Evolutionary conservation across 1,140 invertebrate genomes (phyloP), one percentile per base, ranked within the genome.

Genomic region (Coptotermes formosanus): DNA sequence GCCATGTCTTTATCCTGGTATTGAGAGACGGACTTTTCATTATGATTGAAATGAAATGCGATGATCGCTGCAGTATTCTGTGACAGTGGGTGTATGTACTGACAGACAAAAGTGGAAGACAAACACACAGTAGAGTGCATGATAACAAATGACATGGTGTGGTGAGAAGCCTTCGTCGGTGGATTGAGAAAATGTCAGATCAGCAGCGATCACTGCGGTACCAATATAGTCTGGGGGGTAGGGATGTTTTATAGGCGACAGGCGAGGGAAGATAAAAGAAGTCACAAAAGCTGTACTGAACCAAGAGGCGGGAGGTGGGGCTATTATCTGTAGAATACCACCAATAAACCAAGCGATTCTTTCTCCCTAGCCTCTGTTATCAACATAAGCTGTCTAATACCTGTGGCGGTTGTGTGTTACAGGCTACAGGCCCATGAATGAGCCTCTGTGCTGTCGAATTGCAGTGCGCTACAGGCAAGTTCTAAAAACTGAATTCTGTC

Each of bases 211-310:
- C 64, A 75, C 64, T 75, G n/a, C 64, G 25, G 25, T n/a, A 30
- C 64, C 64, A 75, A 30, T 75, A 75, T 30, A 75, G 25, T 12
- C 9, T 8, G 25, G n/a, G 64, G 64, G n/a, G 64, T 9, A 25
- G 52, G 52, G 6, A 55, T 55, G 52, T 55, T 75, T 75, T 30
- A 75, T n/a, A 75, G 64, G 64, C 64, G 64, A 30, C 64, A 55
- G 64, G 64, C 64, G 6, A 75, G 64, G 64, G 64, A 75, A 75
- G 64, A 75, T 75, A 75, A 75, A 75, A 75, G 64, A 75, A 75
- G 64, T n/a, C 2, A 75, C 64, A 75, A 75, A 30, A 75, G 64
- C 64, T 25, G 25, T n/a, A 14, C 64, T 25, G 25, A 30, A 25
- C 4, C n/a, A 30, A 21, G 48, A 16, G 48, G 38, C 38, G 48